Evolutionary conservation across 2,888 invertebrate species (phyloP).

Genomic region (Creontiades dilutus): DNA sequence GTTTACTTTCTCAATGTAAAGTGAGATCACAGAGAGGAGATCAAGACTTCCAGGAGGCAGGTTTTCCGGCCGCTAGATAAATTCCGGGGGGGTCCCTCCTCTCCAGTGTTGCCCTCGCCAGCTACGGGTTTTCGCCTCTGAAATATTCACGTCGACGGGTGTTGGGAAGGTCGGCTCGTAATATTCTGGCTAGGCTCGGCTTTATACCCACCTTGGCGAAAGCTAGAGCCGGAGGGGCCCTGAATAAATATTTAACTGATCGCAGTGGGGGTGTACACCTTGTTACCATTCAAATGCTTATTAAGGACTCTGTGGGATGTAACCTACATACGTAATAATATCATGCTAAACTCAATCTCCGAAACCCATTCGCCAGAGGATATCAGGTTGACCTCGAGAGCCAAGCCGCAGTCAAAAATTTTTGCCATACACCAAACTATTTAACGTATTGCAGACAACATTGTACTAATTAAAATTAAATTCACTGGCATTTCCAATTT

Average conservation of each 20-base stretch:
- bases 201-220: background rate
- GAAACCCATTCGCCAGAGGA: too few species aligned
- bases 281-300: constrained; percentile 22
- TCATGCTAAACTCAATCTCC: too few species aligned
- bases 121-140: constrained; percentile 30
- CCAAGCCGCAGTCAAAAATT: too few species aligned
- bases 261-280: background rate
- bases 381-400: too few species aligned
- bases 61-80: constrained; percentile 32
- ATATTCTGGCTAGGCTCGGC: constrained; percentile 9
- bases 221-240: background rate
- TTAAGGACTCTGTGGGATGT: background rate
- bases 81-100: background rate
- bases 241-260: constrained; percentile 32
- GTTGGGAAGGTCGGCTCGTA: background rate
- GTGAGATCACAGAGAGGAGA: constrained; percentile 36
- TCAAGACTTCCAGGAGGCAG: constrained; percentile 11
- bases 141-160: background rate
- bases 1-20: constrained; percentile 39
- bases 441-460: too few species aligned
- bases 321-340: too few species aligned
- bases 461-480: too few species aligned
- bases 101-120: background rate
- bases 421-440: too few species aligned
- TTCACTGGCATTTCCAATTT: too few species aligned